Conservation (phyloP, 1,140 invertebrate species). For the Coboldia fuscipes region DNA sequence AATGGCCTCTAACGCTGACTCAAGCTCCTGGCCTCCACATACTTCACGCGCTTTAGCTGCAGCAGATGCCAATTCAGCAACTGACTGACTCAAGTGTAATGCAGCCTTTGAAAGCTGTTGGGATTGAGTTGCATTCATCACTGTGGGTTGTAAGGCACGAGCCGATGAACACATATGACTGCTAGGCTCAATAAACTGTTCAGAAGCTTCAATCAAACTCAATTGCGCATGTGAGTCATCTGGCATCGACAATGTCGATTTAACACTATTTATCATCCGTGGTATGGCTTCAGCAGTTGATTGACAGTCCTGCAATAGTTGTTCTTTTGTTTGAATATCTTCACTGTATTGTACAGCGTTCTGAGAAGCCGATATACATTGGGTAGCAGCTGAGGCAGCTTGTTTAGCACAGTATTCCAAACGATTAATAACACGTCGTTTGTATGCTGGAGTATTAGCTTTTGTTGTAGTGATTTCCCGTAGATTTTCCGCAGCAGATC, state of each 20-base stretch:
- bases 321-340: constrained; percentile 22
- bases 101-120: constrained; percentile 30
- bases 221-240: constrained; percentile 55
- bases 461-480: constrained; percentile 70
- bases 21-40: constrained; percentile 68
- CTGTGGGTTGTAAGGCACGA: constrained; percentile 64
- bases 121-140: constrained; percentile 56
- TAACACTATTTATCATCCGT: constrained; percentile 57
- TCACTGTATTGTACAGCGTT: constrained; percentile 38
- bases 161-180: constrained; percentile 51
- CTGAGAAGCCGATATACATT: constrained; percentile 72
- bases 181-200: constrained; percentile 55
- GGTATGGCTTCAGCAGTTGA: constrained; percentile 62
- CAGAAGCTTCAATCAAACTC: constrained; percentile 66
- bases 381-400: constrained; percentile 71
- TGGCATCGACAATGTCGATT: constrained; percentile 45
- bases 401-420: constrained; percentile 64
- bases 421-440: constrained; percentile 52
- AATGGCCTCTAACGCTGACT: constrained; percentile 65
- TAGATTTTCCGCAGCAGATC: constrained; percentile 77
- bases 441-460: constrained; percentile 49
- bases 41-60: constrained; percentile 66
- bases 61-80: constrained; percentile 40
- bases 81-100: constrained; percentile 16
- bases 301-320: constrained; percentile 54